Conservation (phyloP, 2,797 vertebrate genomes). For the Mycteria americana region DNA sequence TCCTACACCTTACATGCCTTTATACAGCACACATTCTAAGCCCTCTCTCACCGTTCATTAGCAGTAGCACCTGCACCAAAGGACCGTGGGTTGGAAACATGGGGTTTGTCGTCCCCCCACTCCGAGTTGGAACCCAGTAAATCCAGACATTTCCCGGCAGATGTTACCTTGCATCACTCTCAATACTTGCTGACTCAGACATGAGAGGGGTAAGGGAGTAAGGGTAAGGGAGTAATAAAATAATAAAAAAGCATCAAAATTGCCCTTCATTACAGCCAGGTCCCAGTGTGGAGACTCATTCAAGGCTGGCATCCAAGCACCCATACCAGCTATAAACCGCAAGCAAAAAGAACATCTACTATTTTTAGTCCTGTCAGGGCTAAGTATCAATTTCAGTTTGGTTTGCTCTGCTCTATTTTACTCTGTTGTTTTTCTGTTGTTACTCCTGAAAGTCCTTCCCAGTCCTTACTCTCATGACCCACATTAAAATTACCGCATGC, state of each 20-base stretch:
- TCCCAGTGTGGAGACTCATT: background rate
- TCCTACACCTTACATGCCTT: background rate
- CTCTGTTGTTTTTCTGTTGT: constrained; percentile 18
- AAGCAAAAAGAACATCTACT: constrained; percentile 6
- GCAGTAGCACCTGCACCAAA: background rate
- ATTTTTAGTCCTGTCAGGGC: constrained; percentile 39
- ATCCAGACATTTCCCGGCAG: background rate
- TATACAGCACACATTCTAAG: background rate
- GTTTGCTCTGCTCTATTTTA: constrained; percentile 29
- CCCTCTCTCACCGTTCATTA: background rate
- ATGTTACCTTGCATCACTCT: background rate
- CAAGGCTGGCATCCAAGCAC: background rate
- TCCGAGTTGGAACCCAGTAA: background rate
- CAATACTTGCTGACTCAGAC: background rate
- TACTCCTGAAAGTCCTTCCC: constrained; percentile 14
- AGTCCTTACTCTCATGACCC: constrained; percentile 3
- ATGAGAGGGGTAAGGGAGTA: background rate
- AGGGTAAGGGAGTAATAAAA: background rate
- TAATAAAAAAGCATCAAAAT: background rate
- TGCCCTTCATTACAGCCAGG: background rate
- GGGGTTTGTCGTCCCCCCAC: rapidly evolving
- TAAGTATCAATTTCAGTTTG: constrained; percentile 4
- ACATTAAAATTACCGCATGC: constrained; percentile 31
- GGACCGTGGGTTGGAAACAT: background rate
- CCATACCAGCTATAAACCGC: background rate